Evolutionary conservation across 2,888 invertebrate genomes (phyloP), one percentile per base, ranked within the genome.

Genomic region (Eupeodes luniger): DNA sequence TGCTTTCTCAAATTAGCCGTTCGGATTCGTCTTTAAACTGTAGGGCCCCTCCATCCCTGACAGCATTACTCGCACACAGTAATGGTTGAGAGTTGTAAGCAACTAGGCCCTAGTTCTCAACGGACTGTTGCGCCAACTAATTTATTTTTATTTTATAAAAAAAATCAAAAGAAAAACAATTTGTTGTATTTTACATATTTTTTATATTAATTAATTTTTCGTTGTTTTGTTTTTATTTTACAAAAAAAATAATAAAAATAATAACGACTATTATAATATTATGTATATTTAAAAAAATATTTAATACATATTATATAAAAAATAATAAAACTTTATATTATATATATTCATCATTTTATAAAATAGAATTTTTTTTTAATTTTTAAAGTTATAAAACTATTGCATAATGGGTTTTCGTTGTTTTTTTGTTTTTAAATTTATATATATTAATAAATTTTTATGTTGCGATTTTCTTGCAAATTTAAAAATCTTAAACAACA

Each of bases 401-500:
- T 84, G 80, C 84, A 36, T 84, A 61, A 51, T 34, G 53, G 57
- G 36, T 70, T 51, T 51, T 70, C 72, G 61, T 81, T 44, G 49
- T 69, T 79, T 85, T 79, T 74, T 67, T 77, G 61, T 81, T 69
- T 49, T 19, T 40, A 40, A 27, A 51, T 77, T 14, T 27, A 49
- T 85, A 66, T 51, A 51, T 34, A 51, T 67, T 34, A 36, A 51
- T 11, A 70, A 34, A 4, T 40, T 40, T 53, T 19, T 10, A 55
- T 40, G 27, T 49, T 49, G 27, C 7, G 49, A 66, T 74, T 66
- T 59, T 84, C 84, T 83, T 70, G 51, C 57, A 27, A 27, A 27
- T 88, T 59, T 86, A 90, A 90, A 90, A 90, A 91, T 90, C 90
- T 91, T 19, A 12, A 51, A 16, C 51, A 16, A 27, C 16, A 44